Percentiles rank a stretch among this genome's conserved stretches.
phyloP scores from a whole-genome alignment of 2,113 vertebrate species.

The Ifrita kowaldi region DNA sequence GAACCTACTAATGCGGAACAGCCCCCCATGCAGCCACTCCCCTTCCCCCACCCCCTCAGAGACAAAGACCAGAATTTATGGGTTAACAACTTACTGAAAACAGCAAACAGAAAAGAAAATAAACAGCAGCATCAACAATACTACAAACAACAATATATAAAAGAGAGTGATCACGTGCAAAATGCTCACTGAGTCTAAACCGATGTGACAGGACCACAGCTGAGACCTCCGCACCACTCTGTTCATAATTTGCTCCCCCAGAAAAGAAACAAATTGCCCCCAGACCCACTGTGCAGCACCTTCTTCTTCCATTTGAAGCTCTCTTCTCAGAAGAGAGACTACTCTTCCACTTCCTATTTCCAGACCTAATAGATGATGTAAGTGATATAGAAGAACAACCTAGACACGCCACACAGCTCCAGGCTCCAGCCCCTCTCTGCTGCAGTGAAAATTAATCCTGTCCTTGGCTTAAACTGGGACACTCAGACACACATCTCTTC shows the following conservation, averaged over 20 bases:
- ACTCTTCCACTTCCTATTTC: not conserved
- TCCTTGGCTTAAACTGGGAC: not conserved
- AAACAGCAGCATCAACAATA: not conserved
- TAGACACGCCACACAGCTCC: too few relatives aligned
- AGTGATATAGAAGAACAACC: not conserved
- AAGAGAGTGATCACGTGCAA: not conserved
- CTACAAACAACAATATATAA: not conserved
- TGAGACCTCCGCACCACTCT: too few relatives aligned
- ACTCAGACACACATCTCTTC: not conserved
- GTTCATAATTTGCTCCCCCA: accelerated
- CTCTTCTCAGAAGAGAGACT: not conserved
- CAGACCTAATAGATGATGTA: too few relatives aligned
- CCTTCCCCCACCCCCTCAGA: not conserved
- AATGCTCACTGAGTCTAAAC: not conserved
- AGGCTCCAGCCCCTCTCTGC: too few relatives aligned
- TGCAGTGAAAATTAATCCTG: not conserved
- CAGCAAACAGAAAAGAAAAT: not conserved
- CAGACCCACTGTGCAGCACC: too few relatives aligned
- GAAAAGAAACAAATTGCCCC: not conserved
- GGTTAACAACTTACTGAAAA: not conserved
- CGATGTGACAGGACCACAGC: not conserved
- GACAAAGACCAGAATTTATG: not conserved
- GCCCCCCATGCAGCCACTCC: not conserved
- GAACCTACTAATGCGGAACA: not conserved
- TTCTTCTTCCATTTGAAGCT: not conserved